These are phyloP conservation scores for Paralichthys olivaceus DNA, from an alignment of 2,113 vertebrate genomes.

Conservation along the genomic window DNA sequence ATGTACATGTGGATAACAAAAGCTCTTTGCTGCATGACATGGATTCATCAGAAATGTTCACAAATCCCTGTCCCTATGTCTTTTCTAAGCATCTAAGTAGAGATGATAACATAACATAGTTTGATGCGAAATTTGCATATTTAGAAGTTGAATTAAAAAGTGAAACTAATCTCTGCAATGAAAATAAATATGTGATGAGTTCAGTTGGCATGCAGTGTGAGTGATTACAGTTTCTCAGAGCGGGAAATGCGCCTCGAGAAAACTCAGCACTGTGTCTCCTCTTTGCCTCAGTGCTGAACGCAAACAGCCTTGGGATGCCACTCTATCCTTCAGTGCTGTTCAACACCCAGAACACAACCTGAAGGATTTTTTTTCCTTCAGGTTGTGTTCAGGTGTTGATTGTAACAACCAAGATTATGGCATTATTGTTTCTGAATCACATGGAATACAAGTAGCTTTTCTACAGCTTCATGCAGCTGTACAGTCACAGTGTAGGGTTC, in stretches of 20 bases:
- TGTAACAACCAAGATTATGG: slow-evolving; percentile 43
- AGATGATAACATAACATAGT: too few species aligned
- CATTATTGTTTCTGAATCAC: slow-evolving; percentile 37
- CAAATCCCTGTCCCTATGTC: too few species aligned
- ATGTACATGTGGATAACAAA: too few species aligned
- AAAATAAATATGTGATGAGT: too few species aligned
- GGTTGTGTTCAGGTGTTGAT: slow-evolving; percentile 65
- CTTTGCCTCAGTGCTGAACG: not conserved
- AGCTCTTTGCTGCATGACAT: too few species aligned
- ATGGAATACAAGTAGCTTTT: not conserved
- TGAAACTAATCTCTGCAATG: too few species aligned
- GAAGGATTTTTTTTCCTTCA: slow-evolving; percentile 4
- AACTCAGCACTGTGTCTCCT: too few species aligned
- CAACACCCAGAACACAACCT: slow-evolving; percentile 2
- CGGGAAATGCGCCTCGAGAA: slow-evolving; percentile 44
- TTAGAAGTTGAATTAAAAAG: too few species aligned
- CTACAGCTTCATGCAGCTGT: not conserved
- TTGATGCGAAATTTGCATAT: too few species aligned
- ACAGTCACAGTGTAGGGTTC: not conserved
- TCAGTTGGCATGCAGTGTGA: slow-evolving; percentile 42
- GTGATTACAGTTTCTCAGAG: slow-evolving; percentile 53
- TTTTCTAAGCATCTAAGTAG: too few species aligned
- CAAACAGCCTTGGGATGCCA: slow-evolving; percentile 42
- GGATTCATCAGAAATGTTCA: not conserved
- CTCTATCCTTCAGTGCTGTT: slow-evolving; percentile 42